Percentiles rank a stretch among this genome's conserved stretches.
phyloP scores from a whole-genome alignment of 2,113 vertebrate genomes.

The Myrmophylax atrothorax region DNA sequence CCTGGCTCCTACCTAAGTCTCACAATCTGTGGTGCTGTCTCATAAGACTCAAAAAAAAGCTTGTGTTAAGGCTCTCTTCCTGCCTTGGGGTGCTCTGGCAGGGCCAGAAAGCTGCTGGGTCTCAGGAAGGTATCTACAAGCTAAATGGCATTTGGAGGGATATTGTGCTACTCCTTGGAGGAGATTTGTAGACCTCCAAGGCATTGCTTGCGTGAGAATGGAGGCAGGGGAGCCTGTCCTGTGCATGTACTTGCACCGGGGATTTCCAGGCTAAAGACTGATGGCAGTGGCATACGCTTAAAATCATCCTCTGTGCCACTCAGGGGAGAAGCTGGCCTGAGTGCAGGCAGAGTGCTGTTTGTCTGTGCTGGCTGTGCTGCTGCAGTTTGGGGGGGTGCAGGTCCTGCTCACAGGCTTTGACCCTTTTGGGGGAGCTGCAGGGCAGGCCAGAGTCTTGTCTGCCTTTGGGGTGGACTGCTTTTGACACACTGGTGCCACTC shows the following conservation, averaged over 20 bases:
- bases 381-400: neutral
- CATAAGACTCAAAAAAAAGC: neutral
- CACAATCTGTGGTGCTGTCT: neutral
- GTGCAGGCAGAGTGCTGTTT: neutral
- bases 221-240: neutral
- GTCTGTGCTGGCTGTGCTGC: neutral
- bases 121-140: neutral
- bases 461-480: neutral
- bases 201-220: neutral
- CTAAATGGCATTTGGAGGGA: neutral
- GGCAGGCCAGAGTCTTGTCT: neutral
- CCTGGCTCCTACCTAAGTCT: neutral
- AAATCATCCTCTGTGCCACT: neutral
- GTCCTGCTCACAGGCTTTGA: neutral
- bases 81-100: neutral
- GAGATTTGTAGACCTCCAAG: neutral
- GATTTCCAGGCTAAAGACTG: neutral
- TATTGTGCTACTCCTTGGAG: neutral
- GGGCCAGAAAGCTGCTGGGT: neutral
- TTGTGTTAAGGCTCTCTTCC: neutral
- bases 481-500: neutral
- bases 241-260: fast-evolving
- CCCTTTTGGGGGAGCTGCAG: neutral
- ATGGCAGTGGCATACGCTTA: neutral
- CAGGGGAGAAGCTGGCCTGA: neutral